phyloP scores from a whole-genome alignment of 2,888 invertebrate genomes.

The Tuberolachnus salignus region DNA sequence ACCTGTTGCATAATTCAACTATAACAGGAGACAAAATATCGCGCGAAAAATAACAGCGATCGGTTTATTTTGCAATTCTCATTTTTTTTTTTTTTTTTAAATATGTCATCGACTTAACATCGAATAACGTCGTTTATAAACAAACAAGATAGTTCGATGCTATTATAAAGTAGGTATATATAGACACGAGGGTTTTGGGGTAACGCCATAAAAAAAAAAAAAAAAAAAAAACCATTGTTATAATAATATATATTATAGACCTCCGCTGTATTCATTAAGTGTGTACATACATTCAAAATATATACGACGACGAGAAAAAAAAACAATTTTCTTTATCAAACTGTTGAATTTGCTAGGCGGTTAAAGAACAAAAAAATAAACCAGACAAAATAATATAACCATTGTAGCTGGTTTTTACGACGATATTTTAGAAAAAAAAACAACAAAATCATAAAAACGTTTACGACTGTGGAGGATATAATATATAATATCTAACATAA shows the following conservation, averaged over 20 bases:
- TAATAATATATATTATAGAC: not conserved
- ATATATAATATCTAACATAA: not conserved
- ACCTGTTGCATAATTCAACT: slow-evolving; percentile 52
- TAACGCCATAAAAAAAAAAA: slow-evolving; percentile 20
- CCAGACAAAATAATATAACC: not conserved
- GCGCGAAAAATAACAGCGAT: slow-evolving; percentile 43
- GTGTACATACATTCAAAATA: not conserved
- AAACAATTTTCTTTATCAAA: not conserved
- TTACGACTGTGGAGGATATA: slow-evolving; percentile 5
- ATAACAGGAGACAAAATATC: slow-evolving; percentile 15
- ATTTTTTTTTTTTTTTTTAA: not conserved
- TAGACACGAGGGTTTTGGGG: slow-evolving; percentile 6
- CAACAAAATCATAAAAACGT: not conserved
- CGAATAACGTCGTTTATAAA: not conserved
- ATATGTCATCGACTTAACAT: not conserved
- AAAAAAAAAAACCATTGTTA: slow-evolving; percentile 30
- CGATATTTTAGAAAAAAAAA: slow-evolving; percentile 1
- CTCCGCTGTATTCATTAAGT: not conserved
- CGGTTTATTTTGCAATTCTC: slow-evolving; percentile 39
- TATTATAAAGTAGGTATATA: not conserved
- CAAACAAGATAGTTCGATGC: slow-evolving; percentile 16
- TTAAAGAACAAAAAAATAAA: slow-evolving; percentile 3
- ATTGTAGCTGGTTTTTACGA: slow-evolving; percentile 1
- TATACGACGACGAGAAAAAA: not conserved
- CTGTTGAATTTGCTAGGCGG: not conserved